Conservation (phyloP, 2,797 vertebrate species). For the Hylomyscus alleni region DNA sequence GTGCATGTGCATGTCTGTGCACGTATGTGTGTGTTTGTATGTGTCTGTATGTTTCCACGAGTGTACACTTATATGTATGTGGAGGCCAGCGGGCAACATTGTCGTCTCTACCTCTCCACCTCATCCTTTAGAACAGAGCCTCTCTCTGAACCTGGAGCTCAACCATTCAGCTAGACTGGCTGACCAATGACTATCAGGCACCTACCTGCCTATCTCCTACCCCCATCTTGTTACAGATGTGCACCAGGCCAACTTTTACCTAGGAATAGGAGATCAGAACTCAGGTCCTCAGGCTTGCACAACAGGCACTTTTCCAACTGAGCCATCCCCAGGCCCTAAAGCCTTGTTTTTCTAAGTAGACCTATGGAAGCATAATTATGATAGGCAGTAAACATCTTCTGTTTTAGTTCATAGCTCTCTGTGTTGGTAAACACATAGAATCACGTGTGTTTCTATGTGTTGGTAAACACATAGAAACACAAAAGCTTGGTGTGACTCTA, state of each 20-base stretch:
- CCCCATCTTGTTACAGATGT: not conserved
- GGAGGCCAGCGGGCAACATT: not conserved
- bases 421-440: slow-evolving; percentile 47
- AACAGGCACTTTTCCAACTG: not conserved
- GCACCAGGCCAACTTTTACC: not conserved
- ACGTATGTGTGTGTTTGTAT: no score
- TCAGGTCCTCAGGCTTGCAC: not conserved
- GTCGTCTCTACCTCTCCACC: not conserved
- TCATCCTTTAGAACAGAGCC: not conserved
- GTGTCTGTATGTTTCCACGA: not conserved
- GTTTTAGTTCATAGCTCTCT: slow-evolving; percentile 35
- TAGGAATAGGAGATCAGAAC: not conserved
- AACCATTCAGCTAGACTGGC: no score
- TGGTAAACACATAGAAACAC: slow-evolving; percentile 45
- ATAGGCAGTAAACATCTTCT: not conserved
- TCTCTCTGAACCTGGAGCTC: not conserved
- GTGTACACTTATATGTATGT: not conserved
- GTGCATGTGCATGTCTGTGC: not conserved
- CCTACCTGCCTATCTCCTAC: no score
- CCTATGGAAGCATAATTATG: slow-evolving; percentile 51
- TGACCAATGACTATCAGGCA: not conserved
- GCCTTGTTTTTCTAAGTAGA: not conserved
- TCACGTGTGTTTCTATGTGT: not conserved
- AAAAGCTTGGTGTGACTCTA: slow-evolving; percentile 50
- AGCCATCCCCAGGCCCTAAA: not conserved